phyloP scores from a whole-genome alignment of 1,140 invertebrate genomes.

The Acyrthosiphon pisum region DNA sequence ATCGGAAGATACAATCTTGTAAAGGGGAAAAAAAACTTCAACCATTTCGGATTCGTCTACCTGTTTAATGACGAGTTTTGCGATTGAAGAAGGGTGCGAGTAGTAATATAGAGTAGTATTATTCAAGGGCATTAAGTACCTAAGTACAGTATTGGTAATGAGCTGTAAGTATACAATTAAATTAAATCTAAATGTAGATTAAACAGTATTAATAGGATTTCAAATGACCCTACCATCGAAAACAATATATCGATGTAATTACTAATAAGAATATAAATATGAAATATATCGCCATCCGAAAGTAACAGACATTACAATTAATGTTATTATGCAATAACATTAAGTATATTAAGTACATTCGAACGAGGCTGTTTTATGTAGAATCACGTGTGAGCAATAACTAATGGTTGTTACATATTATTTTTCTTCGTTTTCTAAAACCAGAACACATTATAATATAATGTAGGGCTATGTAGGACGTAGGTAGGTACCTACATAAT shows the following conservation, averaged over 20 bases:
- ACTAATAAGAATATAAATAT: neutral
- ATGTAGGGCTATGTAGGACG: neutral
- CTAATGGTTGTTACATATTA: neutral
- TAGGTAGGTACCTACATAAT: neutral
- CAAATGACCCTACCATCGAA: neutral
- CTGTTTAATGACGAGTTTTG: slow-evolving; percentile 38
- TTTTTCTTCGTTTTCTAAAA: neutral
- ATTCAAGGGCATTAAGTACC: neutral
- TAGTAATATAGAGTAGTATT: neutral
- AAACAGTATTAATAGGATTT: neutral
- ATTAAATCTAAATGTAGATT: slow-evolving; percentile 21
- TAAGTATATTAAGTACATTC: neutral
- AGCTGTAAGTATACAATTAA: slow-evolving; percentile 8
- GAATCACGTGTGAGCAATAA: neutral
- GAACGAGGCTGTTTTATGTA: neutral
- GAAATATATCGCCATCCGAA: neutral
- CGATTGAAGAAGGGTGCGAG: neutral
- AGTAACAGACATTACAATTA: neutral
- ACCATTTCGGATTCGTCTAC: neutral
- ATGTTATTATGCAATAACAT: neutral
- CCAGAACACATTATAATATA: neutral
- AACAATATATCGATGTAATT: neutral
- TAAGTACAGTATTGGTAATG: neutral
- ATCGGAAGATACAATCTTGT: slow-evolving; percentile 45
- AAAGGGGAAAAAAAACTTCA: slow-evolving; percentile 31